Conservation (phyloP, 1,140 invertebrate species). For the Episyrphus balteatus region DNA sequence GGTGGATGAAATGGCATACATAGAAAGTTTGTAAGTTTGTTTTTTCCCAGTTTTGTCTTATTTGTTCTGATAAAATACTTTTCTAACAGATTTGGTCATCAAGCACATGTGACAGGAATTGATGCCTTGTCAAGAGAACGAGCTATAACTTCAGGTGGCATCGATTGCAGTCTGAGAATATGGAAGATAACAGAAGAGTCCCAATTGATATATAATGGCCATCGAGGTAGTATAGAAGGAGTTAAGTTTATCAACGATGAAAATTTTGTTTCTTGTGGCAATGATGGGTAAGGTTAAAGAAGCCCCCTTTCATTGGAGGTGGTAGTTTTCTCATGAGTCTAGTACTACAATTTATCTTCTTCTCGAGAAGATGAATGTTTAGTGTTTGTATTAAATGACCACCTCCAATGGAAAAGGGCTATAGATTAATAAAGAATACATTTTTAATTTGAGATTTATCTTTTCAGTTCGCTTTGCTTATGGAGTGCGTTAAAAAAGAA, state of each 20-base stretch:
- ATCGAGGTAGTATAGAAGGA: conserved; percentile 68
- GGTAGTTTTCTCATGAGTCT: too few species aligned
- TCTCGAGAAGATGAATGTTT: not conserved
- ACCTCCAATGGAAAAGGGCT: not conserved
- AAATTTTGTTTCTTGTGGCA: conserved; percentile 79
- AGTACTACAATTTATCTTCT: not conserved
- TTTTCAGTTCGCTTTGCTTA: conserved; percentile 54
- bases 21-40: conserved; percentile 71
- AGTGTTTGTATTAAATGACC: not conserved
- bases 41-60: not conserved
- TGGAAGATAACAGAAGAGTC: conserved; percentile 97
- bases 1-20: conserved; percentile 88
- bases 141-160: conserved; percentile 79
- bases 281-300: conserved; percentile 61
- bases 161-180: conserved; percentile 73
- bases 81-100: conserved; percentile 70
- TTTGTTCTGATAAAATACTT: not conserved
- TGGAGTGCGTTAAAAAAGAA: conserved; percentile 90
- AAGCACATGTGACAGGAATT: conserved; percentile 76
- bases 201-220: conserved; percentile 84
- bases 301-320: conserved; percentile 1
- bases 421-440: not conserved
- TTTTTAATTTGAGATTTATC: conserved; percentile 3
- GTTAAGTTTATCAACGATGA: conserved; percentile 86
- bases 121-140: conserved; percentile 76